Conservation (phyloP, 2,797 vertebrate species). For the Gallinago stenura region DNA sequence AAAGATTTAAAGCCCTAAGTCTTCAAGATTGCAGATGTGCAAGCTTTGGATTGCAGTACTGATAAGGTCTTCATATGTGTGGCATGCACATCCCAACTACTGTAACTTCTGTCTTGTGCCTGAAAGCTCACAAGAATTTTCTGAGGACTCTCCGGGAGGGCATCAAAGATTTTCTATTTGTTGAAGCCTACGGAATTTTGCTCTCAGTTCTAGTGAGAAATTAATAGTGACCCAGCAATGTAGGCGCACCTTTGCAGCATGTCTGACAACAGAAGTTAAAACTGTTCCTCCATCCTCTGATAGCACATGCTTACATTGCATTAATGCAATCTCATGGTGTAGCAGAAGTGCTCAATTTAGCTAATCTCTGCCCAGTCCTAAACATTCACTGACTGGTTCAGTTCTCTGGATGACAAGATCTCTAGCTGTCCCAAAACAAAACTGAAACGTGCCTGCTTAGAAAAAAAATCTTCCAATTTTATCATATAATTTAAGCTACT, state of each 20-base stretch:
- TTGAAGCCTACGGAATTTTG: not conserved
- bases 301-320: not conserved
- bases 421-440: not conserved
- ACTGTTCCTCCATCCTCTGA: not conserved
- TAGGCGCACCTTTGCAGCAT: not conserved
- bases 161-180: not conserved
- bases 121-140: not conserved
- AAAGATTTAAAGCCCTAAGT: not conserved
- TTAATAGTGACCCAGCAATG: not conserved
- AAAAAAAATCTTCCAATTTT: not conserved
- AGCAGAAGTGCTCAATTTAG: not conserved
- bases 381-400: rapidly evolving
- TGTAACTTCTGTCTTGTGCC: not conserved
- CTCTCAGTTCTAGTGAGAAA: not conserved
- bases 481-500: not conserved
- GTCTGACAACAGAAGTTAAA: not conserved
- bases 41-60: rapidly evolving
- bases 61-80: not conserved
- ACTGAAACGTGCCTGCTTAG: not conserved
- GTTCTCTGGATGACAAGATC: not conserved
- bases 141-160: not conserved
- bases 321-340: not conserved
- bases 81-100: not conserved
- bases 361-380: not conserved
- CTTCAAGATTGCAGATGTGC: not conserved